Percentiles rank a stretch among this genome's conserved stretches.
Conservation (phyloP, 2,888 invertebrate species). For the Drosophila mercatorum region DNA sequence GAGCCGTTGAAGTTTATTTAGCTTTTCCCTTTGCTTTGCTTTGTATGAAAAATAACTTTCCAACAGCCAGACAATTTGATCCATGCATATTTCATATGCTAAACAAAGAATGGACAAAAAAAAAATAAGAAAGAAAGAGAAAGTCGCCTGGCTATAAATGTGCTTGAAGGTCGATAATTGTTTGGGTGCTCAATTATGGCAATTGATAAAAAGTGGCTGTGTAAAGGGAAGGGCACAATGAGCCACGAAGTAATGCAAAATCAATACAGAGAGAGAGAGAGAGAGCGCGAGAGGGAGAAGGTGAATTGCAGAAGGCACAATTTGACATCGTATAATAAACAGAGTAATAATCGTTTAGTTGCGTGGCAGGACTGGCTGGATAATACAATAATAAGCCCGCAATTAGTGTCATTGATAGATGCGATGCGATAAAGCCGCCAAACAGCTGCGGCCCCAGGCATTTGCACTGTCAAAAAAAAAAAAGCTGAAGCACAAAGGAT, state of each 20-base stretch:
- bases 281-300: slow-evolving; percentile 3
- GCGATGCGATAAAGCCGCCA: slow-evolving; percentile 47
- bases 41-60: neutral
- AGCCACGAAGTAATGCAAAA: slow-evolving; percentile 44
- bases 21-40: neutral
- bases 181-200: slow-evolving; percentile 7
- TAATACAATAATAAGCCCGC: slow-evolving; percentile 62
- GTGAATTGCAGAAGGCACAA: slow-evolving; percentile 25
- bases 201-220: slow-evolving; percentile 3
- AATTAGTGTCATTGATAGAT: slow-evolving; percentile 72
- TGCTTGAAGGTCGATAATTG: slow-evolving; percentile 5
- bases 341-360: slow-evolving; percentile 62
- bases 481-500: slow-evolving; percentile 26
- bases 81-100: neutral
- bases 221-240: slow-evolving; percentile 6
- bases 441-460: slow-evolving; percentile 22
- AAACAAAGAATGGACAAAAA: neutral
- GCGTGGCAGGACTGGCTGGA: slow-evolving; percentile 50
- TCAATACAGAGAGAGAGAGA: slow-evolving; percentile 38
- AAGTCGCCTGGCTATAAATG: neutral
- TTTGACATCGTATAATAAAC: slow-evolving; percentile 21
- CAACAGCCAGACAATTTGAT: neutral
- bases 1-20: neutral
- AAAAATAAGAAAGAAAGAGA: neutral
- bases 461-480: slow-evolving; percentile 40